Base-by-base conservation (phyloP, 1,140 invertebrate genomes). In the Camponotus pennsylvanicus region DNA sequence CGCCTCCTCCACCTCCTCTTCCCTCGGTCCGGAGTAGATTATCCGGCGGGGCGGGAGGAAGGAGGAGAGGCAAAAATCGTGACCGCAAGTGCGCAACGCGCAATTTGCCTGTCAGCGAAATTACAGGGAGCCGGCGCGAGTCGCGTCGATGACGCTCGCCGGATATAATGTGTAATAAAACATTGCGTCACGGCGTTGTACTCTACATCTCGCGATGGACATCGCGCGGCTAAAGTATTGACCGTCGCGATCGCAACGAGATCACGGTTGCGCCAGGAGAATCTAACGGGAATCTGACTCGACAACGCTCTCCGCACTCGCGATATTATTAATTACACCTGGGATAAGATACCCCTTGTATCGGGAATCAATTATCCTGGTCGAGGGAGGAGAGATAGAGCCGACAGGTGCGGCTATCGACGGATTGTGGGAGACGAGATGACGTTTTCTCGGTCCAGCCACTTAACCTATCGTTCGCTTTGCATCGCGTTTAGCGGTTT, bases 31-130 rank as follows among this genome's bases (percentile, higher is more conserved):
- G 49, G 27, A 27, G 27, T 4, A 52, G 49, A 52, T 52, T 52
- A 52, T 52, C 6, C 7, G 64, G 32, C 0, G 8, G 52, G 21
- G 32, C 40, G 42, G 32, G 42, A 52, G 21, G 49, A 49, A 18
- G 1, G 40, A 11, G 45, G 59, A 64, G 32, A 40, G 59, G 42
- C n/a, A 78, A 85, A 78, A 85, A 78, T 85, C 71, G 40, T 32
- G 40, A 66, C 18, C 80, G 40, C 69, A 59, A 64, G 82, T 55
- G 70, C 73, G 71, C 71, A 66, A 66, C 59, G 61, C 73, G 63
- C 73, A 85, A 85, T 85, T 85, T 78, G 73, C 73, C 73, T 66
- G 82, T 85, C 75, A 78, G 82, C 61, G 63, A 83, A 83, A 83
- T 83, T 83, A 75, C 79, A 83, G 69, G 69, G 79, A 83, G 55